Conservation (phyloP, 2,113 vertebrate genomes). For the Spheniscus mendiculus region DNA sequence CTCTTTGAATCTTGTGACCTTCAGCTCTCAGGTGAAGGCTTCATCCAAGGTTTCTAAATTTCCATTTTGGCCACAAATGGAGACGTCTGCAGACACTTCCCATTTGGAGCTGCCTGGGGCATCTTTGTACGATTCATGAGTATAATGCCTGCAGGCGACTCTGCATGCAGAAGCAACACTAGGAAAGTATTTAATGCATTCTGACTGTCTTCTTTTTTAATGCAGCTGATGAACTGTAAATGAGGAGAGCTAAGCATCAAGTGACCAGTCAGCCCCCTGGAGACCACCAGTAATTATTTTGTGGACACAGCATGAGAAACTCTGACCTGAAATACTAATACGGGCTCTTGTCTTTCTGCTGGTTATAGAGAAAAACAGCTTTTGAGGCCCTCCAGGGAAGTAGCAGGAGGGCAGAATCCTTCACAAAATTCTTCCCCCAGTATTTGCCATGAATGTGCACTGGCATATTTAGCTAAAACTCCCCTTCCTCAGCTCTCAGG, state of each 20-base stretch:
- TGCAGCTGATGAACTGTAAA: conserved; percentile 27
- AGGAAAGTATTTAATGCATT: not conserved
- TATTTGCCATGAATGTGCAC: not conserved
- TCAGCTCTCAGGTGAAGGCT: not conserved
- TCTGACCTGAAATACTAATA: not conserved
- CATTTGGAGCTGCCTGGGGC: not conserved
- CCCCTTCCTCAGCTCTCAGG: not conserved
- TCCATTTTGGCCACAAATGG: not conserved
- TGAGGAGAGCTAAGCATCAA: conserved; percentile 13
- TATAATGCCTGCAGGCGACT: not conserved
- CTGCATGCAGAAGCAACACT: not conserved
- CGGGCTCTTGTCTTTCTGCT: not conserved
- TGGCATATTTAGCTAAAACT: not conserved
- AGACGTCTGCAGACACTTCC: not conserved
- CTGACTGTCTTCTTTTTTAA: not conserved
- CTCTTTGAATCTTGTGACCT: not conserved
- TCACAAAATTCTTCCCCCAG: not conserved
- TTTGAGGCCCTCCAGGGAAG: not conserved
- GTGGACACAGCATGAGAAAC: not conserved
- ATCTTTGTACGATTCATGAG: not conserved
- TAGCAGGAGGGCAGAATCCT: not conserved
- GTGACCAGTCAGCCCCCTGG: not conserved
- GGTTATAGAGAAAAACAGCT: not conserved
- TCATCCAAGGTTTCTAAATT: not conserved
- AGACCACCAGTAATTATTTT: conserved; percentile 20